Percentiles rank a stretch among this genome's conserved stretches.
These are phyloP conservation scores for Anthonomus grandis DNA, from an alignment of 1,140 invertebrate species.

Conservation along the genomic window DNA sequence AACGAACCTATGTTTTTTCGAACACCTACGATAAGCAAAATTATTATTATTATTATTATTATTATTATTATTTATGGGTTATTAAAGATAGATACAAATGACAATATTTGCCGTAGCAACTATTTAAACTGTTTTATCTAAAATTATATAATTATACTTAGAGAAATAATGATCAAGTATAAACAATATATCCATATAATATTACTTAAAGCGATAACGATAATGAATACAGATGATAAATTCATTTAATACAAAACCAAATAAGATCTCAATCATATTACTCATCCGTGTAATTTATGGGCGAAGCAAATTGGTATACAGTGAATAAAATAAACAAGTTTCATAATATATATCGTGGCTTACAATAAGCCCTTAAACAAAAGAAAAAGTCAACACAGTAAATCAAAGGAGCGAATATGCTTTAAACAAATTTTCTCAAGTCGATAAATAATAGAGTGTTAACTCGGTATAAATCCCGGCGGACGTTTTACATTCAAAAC, in stretches of 20 bases:
- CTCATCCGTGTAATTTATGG: conserved; percentile 24
- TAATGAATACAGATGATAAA: no score
- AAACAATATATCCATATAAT: no score
- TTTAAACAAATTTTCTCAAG: conserved; percentile 40
- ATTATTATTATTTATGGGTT: no score
- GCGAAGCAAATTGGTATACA: conserved; percentile 35
- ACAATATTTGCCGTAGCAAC: no score
- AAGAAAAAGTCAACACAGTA: conserved; percentile 37
- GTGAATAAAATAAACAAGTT: conserved; percentile 35
- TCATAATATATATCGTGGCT: conserved; percentile 34
- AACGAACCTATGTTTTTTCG: conserved; percentile 17
- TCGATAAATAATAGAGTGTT: conserved; percentile 44
- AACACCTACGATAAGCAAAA: conserved; percentile 20
- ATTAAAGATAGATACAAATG: no score
- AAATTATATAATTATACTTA: no score
- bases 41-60: no score
- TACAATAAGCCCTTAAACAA: conserved; percentile 33
- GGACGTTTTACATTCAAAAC: conserved; percentile 43
- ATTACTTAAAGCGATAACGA: no score
- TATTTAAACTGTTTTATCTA: no score
- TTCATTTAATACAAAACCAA: conserved; percentile 22
- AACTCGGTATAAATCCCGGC: conserved; percentile 40
- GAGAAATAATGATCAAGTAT: no score
- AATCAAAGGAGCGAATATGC: conserved; percentile 37
- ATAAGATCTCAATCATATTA: conserved; percentile 30